Conservation (phyloP, 2,113 vertebrate species). For the Lamprologus lemairii region DNA sequence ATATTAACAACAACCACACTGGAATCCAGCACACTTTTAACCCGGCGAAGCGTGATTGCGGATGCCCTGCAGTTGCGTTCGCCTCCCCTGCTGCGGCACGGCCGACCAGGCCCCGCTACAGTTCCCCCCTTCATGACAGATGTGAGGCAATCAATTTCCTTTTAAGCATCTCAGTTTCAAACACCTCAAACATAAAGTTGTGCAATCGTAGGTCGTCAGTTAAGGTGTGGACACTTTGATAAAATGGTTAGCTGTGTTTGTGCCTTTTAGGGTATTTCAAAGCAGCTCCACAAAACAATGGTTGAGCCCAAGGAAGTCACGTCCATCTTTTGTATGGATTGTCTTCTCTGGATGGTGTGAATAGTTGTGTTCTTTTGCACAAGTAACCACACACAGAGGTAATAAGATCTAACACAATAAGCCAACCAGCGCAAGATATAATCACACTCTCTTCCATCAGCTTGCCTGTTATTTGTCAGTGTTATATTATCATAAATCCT, state of each 20-base stretch:
- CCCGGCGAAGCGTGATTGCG: rapidly evolving
- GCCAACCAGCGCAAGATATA: background rate
- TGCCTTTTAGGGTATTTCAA: background rate
- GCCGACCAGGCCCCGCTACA: background rate
- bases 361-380: background rate
- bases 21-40: background rate
- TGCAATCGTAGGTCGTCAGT: background rate
- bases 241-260: background rate
- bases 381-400: background rate
- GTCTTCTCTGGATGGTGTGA: background rate
- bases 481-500: background rate
- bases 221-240: background rate
- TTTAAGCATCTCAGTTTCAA: background rate
- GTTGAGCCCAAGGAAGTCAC: background rate
- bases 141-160: background rate
- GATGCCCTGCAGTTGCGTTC: background rate
- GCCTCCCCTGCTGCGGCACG: background rate
- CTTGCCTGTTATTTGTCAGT: background rate
- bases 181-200: background rate
- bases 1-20: background rate
- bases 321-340: background rate
- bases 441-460: background rate
- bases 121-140: background rate
- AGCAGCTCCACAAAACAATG: background rate
- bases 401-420: background rate